Evolutionary conservation across 2,888 invertebrate species (phyloP), one percentile per base, ranked within the genome.

Genomic region (Heliconius cydno): DNA sequence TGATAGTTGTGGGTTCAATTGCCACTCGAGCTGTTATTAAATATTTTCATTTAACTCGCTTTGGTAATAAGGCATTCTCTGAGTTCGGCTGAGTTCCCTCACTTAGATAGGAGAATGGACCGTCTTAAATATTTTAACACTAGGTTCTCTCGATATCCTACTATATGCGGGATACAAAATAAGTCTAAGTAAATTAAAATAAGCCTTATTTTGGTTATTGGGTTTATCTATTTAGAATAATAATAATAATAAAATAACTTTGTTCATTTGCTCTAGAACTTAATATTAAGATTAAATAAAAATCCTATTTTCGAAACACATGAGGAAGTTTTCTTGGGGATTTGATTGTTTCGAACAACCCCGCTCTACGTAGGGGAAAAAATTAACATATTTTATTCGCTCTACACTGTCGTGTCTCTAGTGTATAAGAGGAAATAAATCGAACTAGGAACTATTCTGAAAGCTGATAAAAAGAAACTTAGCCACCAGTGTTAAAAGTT

Each of bases 271-370:
- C 28, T 52, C 28, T 22, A 71, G 12, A 52, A 30, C 46, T 71
- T 9, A 12, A 52, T 46, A 70, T 70, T 70, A 19, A 63, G 4
- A 65, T 74, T 19, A 38, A 74, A 65, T 28, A 66, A 65, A 25
- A 60, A 22, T 30, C 19, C 7, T 15, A 57, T 68, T 76, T 67
- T 30, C 25, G 34, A 41, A 75, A 65, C 22, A 22, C 25, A 65
- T 25, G 28, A 75, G 34, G 6, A 38, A 19, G 19, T n/a, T 28
- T 77, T 19, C 52, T 60, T 25, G 13, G 25, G 85, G 86, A 86
- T 85, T 85, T 85, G 81, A 87, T 89, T 86, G 85, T 86, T 85
- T 84, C 76, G 28, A 66, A 76, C 60, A 82, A 81, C 80, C 78
- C 82, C 81, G 79, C 77, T 79, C 57, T 76, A 70, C 57, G 30